A percentile compares a stretch with the other conserved stretches of the same genome.
phyloP scores from a whole-genome alignment of 2,113 vertebrate species.

The Elgaria multicarinata region DNA sequence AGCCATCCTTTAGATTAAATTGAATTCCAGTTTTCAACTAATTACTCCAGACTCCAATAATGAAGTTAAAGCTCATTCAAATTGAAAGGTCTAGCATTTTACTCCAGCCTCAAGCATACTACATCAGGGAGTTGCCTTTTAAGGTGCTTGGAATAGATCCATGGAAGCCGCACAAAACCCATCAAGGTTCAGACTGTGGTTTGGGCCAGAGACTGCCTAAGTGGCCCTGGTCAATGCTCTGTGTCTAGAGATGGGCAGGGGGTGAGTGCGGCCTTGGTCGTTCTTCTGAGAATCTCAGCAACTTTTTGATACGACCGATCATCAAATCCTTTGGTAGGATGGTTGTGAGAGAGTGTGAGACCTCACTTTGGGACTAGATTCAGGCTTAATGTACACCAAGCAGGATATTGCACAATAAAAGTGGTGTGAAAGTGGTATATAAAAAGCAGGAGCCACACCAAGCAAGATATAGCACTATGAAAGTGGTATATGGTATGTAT shows the following conservation, averaged over 20 bases:
- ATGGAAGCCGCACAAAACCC: neutral
- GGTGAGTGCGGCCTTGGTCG: neutral
- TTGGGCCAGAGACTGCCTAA: neutral
- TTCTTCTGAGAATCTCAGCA: neutral
- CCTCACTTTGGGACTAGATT: neutral
- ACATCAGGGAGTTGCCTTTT: neutral
- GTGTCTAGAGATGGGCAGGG: neutral
- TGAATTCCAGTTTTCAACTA: constrained; percentile 56
- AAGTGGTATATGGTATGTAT: too few species aligned
- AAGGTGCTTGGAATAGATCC: constrained; percentile 5
- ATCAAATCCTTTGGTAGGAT: neutral
- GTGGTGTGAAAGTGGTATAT: too few species aligned
- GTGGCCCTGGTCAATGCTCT: neutral
- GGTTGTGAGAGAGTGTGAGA: neutral
- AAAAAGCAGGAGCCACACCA: too few species aligned
- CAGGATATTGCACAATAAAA: too few species aligned
- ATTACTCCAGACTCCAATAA: constrained; percentile 62
- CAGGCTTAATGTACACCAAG: too few species aligned
- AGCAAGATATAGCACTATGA: too few species aligned
- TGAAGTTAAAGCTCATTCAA: constrained; percentile 55
- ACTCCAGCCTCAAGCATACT: constrained; percentile 16
- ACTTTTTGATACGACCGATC: neutral
- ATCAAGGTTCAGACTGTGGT: neutral
- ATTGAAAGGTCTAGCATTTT: constrained; percentile 38
- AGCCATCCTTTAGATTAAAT: constrained; percentile 57